These are phyloP conservation scores for Leistus spinibarbis DNA, from an alignment of 2,888 invertebrate genomes.

Conservation along the genomic window DNA sequence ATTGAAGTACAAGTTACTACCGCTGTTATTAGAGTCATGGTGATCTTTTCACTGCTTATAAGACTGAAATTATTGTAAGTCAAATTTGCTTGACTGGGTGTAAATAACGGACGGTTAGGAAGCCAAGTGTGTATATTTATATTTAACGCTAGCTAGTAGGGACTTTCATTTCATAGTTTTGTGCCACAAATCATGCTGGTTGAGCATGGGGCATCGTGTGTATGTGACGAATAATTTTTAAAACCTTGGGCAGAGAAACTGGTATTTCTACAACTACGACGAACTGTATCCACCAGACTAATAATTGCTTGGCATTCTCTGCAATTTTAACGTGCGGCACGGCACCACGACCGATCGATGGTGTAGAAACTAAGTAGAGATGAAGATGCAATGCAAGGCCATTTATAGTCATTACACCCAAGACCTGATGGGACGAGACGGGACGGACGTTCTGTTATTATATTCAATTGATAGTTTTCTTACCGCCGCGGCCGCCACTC, in stretches of 20 bases:
- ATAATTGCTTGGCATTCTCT: slow-evolving; percentile 34
- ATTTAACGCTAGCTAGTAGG: not conserved
- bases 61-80: not conserved
- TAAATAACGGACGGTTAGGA: too few relatives aligned
- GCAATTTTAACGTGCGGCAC: slow-evolving; percentile 26
- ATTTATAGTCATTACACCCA: slow-evolving; percentile 35
- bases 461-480: slow-evolving; percentile 36
- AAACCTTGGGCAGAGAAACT: slow-evolving; percentile 33
- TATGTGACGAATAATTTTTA: slow-evolving; percentile 36
- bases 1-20: too few relatives aligned
- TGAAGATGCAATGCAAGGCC: slow-evolving; percentile 13
- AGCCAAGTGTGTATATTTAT: too few relatives aligned
- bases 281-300: slow-evolving; percentile 31
- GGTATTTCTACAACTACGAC: slow-evolving; percentile 33
- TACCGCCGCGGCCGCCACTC: slow-evolving; percentile 5
- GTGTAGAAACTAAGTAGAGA: not conserved
- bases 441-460: slow-evolving; percentile 30
- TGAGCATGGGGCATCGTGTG: not conserved
- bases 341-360: not conserved
- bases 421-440: too few relatives aligned
- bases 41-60: not conserved
- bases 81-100: too few relatives aligned
- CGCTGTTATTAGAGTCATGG: too few relatives aligned
- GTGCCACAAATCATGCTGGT: not conserved
- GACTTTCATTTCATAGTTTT: not conserved